Evolutionary conservation across 2,113 vertebrate genomes (phyloP), one percentile per base, ranked within the genome.

Genomic region (Callopanchax toddi): DNA sequence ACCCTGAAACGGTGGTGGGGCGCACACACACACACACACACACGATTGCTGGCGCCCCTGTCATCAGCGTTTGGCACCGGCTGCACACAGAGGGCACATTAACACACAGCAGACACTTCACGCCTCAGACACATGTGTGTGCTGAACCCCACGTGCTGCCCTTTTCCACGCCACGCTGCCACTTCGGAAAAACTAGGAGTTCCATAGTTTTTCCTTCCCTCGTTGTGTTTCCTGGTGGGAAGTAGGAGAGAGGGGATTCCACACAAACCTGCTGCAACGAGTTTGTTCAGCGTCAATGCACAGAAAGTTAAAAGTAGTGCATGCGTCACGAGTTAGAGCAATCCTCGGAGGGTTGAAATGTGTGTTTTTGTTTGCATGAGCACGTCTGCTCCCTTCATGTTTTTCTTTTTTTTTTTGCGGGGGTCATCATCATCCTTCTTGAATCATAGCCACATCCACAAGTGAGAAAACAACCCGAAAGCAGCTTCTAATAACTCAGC

Each of bases 171-270:
- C 81, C 81, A 79, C 73, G 69, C 74, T 70, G 81, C 81, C 66
- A 71, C 73, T 76, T 71, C 70, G 79, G 73, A 87, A 87, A 83
- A 63, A 79, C 50, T 0, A 79, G 83, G 77, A 83, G 83, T 77
- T 82, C 62, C 78, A 67, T 57, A 36, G 54, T 75, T 60, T 60
- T 36, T 51, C 43, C 18, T 2, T 18, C 44, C 20, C 11, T 56
- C 11, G 22, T 50, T 63, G 65, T 20, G 56, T 29, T 58, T 43
- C 9, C 69, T 15, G 39, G 74, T 86, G 83, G 66, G 79, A 81
- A 87, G 62, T 72, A 49, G 74, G 79, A 79, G 74, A 82, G 82
- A 85, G 85, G 83, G 75, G 71, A 86, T 83, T 79, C 81, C 65
- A 71, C 84, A 74, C 68, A 39, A 62, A 48, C 13, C 60, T 39